A percentile compares a stretch with the other conserved stretches of the same genome.
These are phyloP conservation scores for Ceyx melanurus DNA, from an alignment of 2,113 vertebrate species.

Conservation along the genomic window DNA sequence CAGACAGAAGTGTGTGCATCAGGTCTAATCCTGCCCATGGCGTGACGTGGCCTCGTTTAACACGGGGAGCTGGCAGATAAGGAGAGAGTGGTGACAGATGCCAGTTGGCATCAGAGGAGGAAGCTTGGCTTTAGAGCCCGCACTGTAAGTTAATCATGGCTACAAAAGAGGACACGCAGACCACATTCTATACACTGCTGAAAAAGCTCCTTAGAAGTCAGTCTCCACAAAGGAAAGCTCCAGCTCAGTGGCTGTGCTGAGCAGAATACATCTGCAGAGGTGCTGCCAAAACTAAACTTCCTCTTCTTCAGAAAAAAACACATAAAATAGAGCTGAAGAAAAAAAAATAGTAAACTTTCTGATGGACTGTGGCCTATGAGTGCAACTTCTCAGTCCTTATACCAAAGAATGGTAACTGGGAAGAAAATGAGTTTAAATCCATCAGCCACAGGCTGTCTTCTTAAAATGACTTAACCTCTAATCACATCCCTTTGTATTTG, in stretches of 20 bases:
- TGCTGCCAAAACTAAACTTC: neutral
- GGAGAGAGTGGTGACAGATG: slow-evolving; percentile 47
- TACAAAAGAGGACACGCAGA: slow-evolving; percentile 34
- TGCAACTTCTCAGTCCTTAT: neutral
- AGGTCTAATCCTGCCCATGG: neutral
- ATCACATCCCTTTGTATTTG: neutral
- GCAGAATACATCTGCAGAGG: neutral
- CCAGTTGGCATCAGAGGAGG: slow-evolving; percentile 55
- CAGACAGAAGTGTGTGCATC: slow-evolving; percentile 40
- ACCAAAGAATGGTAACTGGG: neutral
- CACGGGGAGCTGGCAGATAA: slow-evolving; percentile 56
- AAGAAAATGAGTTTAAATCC: neutral
- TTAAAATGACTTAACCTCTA: neutral
- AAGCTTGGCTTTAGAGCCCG: slow-evolving; percentile 38
- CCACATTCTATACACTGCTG: slow-evolving; percentile 21
- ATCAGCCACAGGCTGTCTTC: neutral
- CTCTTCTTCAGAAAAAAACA: neutral
- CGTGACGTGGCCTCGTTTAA: neutral
- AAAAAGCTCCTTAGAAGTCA: slow-evolving; percentile 60
- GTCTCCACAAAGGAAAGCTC: neutral
- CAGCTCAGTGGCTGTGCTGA: neutral
- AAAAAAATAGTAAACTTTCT: neutral
- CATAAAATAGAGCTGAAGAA: neutral
- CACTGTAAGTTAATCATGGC: neutral
- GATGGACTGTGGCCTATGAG: neutral